A percentile compares a stretch with the other conserved stretches of the same genome.
phyloP scores from a whole-genome alignment of 2,113 vertebrate genomes.

The Numenius arquata region DNA sequence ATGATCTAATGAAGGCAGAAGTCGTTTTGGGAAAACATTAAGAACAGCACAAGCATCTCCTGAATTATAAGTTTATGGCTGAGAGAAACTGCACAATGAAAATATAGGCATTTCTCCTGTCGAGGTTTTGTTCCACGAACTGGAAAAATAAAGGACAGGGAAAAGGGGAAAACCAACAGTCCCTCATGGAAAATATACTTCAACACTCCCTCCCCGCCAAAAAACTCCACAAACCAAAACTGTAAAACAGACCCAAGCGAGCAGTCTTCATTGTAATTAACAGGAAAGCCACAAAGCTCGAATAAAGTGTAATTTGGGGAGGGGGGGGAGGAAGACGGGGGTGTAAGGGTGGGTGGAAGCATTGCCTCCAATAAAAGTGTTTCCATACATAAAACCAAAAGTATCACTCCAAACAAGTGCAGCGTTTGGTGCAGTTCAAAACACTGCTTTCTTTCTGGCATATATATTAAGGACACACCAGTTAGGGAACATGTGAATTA shows the following conservation, averaged over 20 bases:
- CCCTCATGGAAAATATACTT: not conserved
- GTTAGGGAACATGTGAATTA: conserved; percentile 35
- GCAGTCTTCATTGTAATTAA: not conserved
- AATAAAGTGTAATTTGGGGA: not conserved
- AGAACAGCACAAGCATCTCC: conserved; percentile 44
- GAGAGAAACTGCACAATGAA: conserved; percentile 40
- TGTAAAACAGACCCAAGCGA: not conserved
- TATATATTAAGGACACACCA: not conserved
- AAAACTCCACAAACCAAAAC: not conserved
- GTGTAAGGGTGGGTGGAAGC: not conserved
- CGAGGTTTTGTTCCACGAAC: not conserved
- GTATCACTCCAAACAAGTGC: not conserved
- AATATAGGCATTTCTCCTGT: conserved; percentile 20
- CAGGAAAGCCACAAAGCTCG: not conserved
- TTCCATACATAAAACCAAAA: not conserved
- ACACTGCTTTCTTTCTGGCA: not conserved
- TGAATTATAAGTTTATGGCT: conserved; percentile 57
- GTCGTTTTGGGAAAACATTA: conserved; percentile 70
- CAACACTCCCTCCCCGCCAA: not conserved
- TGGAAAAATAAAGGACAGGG: not conserved
- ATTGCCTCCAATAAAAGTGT: not conserved
- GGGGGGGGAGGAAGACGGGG: too few species aligned
- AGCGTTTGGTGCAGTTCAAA: not conserved
- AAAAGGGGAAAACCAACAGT: not conserved
- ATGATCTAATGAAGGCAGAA: conserved; percentile 66